Conservation (phyloP, 2,888 invertebrate genomes). For the Parnassius glacialis region DNA sequence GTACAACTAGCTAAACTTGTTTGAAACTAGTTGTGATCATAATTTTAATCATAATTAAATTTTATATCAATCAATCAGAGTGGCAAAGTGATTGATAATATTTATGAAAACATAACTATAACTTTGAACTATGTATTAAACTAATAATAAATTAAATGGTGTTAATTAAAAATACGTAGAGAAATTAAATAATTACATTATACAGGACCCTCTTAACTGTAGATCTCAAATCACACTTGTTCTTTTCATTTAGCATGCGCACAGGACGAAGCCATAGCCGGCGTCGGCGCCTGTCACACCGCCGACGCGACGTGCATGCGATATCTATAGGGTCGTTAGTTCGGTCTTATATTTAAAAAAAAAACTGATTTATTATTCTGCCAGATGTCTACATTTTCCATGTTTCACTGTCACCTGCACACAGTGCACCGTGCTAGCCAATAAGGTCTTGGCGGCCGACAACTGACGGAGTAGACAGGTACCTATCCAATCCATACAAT, state of each 20-base stretch:
- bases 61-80: not conserved
- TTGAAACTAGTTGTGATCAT: no score
- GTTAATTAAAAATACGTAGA: no score
- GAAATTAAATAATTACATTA: not conserved
- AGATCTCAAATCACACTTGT: slow-evolving; percentile 10
- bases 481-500: no score
- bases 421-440: no score
- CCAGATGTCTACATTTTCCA: not conserved
- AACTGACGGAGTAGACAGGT: no score
- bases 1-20: no score
- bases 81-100: not conserved
- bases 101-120: no score
- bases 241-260: slow-evolving; percentile 21
- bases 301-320: slow-evolving; percentile 18
- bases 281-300: slow-evolving; percentile 19
- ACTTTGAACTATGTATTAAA: no score
- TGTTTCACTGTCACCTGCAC: no score
- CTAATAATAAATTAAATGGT: no score
- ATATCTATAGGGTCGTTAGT: not conserved
- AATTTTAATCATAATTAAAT: not conserved
- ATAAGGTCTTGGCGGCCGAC: no score
- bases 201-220: slow-evolving; percentile 11
- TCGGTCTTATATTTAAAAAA: no score
- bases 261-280: slow-evolving; percentile 4
- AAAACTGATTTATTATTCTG: not conserved